A percentile compares a stretch with the other conserved stretches of the same genome.
phyloP scores from a whole-genome alignment of 2,797 vertebrate species.

The Danio kyathit region DNA sequence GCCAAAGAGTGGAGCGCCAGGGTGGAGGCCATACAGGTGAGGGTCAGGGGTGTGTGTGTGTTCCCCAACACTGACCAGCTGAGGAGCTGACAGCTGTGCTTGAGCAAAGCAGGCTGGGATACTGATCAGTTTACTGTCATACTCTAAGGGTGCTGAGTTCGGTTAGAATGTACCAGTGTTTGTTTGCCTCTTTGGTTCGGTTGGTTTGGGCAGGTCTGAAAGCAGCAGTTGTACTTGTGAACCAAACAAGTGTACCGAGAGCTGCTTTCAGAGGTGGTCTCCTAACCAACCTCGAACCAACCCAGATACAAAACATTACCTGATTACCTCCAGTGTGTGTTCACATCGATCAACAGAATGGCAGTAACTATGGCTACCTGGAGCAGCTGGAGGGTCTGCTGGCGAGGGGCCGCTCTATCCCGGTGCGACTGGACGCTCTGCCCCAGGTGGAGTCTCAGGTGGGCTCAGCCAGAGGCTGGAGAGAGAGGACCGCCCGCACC shows the following conservation, averaged over 20 bases:
- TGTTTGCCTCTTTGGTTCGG: background rate
- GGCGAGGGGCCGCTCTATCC: conserved; percentile 92
- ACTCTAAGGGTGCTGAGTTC: background rate
- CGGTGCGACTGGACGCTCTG: conserved; percentile 90
- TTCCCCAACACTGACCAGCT: background rate
- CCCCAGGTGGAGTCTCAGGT: conserved; percentile 96
- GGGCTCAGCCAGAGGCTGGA: conserved; percentile 92
- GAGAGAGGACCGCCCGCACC: conserved; percentile 93
- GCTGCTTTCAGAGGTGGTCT: too few relatives aligned
- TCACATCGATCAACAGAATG: conserved; percentile 77
- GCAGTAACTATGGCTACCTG: conserved; percentile 91
- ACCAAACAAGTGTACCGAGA: too few relatives aligned
- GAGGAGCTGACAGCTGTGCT: background rate
- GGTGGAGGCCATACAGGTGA: conserved; percentile 96
- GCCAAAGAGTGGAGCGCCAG: conserved; percentile 95
- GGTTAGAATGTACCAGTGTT: background rate
- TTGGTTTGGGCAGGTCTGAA: too few relatives aligned
- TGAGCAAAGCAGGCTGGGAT: too few relatives aligned
- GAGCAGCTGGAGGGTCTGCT: conserved; percentile 94
- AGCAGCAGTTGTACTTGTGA: too few relatives aligned
- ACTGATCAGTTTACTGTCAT: too few relatives aligned
- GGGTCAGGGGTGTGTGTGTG: background rate
- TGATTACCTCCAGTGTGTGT: background rate
- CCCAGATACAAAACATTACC: too few relatives aligned
- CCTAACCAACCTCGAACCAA: too few relatives aligned